Conservation (phyloP, 2,797 vertebrate species). For the Trichosurus vulpecula region DNA sequence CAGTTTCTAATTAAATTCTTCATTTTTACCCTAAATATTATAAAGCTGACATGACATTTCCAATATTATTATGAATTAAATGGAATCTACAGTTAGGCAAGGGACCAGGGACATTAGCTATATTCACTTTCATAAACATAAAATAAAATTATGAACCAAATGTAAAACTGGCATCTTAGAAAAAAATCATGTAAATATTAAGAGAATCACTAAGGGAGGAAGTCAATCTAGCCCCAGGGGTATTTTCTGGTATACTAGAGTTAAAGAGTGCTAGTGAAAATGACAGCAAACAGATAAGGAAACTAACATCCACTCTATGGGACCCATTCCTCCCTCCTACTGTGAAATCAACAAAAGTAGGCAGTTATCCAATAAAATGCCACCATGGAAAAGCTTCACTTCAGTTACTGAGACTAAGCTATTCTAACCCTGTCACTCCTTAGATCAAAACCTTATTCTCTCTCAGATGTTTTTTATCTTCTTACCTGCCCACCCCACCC, state of each 20-base stretch:
- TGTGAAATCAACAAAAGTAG: neutral
- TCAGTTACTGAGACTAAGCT: neutral
- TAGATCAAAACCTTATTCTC: neutral
- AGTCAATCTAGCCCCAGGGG: slow-evolving; percentile 54
- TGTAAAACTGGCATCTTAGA: slow-evolving; percentile 67
- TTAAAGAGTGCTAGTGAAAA: slow-evolving; percentile 69
- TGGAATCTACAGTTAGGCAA: slow-evolving; percentile 68
- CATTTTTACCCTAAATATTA: slow-evolving; percentile 70
- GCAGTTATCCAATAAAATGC: neutral
- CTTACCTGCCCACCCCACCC: neutral
- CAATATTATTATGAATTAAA: slow-evolving; percentile 73
- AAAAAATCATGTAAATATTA: slow-evolving; percentile 73
- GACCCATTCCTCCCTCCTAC: slow-evolving; percentile 16
- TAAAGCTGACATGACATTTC: slow-evolving; percentile 66
- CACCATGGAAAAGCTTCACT: neutral
- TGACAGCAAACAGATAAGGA: slow-evolving; percentile 53
- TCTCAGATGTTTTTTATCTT: neutral
- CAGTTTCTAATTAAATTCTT: slow-evolving; percentile 71
- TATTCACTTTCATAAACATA: slow-evolving; percentile 66
- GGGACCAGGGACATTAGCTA: slow-evolving; percentile 64
- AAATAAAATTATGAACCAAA: slow-evolving; percentile 74
- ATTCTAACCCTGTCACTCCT: neutral
- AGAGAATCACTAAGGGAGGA: slow-evolving; percentile 73
- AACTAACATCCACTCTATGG: slow-evolving; percentile 64
- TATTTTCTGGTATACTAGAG: slow-evolving; percentile 52